phyloP scores from a whole-genome alignment of 2,113 vertebrate genomes.

The Aplodontia rufa region DNA sequence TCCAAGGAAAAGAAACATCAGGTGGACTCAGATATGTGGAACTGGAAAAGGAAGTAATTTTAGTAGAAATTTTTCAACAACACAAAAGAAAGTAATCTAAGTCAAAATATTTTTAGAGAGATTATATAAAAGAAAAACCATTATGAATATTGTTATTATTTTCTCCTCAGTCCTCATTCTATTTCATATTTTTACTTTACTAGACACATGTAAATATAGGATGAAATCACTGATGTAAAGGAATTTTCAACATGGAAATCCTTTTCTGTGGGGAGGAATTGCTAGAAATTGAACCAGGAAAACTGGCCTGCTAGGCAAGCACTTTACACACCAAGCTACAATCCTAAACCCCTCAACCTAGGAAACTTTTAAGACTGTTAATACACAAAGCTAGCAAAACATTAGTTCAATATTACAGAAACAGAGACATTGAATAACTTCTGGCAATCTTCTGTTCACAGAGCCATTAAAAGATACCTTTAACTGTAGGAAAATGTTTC shows the following conservation, averaged over 20 bases:
- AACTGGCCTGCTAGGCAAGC: background rate
- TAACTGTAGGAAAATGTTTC: background rate
- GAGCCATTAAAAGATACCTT: background rate
- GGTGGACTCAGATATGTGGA: background rate
- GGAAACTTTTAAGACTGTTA: background rate
- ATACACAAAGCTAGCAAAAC: background rate
- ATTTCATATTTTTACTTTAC: background rate
- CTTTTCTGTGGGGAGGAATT: background rate
- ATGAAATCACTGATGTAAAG: background rate
- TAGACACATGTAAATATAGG: background rate
- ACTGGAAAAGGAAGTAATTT: background rate
- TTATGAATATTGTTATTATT: background rate
- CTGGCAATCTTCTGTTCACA: background rate
- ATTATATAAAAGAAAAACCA: background rate
- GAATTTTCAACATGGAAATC: slow-evolving; percentile 5
- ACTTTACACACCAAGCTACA: background rate
- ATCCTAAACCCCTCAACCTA: background rate
- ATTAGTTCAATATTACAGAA: background rate
- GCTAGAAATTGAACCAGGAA: background rate
- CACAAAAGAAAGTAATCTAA: background rate
- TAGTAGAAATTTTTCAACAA: background rate
- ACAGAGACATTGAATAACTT: background rate
- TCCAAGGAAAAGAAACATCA: background rate
- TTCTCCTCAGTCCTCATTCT: background rate
- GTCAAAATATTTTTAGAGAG: background rate